A percentile compares a stretch with the other conserved stretches of the same genome.
Conservation (phyloP, 2,797 vertebrate genomes). For the Mormyrops boulengeri region DNA sequence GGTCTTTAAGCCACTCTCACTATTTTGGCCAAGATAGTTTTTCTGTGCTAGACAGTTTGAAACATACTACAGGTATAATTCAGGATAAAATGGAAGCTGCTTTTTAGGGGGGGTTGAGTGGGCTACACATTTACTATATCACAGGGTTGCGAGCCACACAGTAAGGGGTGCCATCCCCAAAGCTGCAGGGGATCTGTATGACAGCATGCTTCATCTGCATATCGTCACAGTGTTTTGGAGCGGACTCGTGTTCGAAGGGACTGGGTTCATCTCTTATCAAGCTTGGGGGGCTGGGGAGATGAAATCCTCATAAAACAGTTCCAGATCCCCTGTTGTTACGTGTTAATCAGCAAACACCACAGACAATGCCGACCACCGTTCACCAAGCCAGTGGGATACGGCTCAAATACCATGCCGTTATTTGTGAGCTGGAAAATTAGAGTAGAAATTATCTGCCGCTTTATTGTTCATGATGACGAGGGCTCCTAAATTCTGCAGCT, state of each 20-base stretch:
- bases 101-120: not conserved
- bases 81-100: not conserved
- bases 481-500: not conserved
- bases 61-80: not conserved
- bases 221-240: not conserved
- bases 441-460: not conserved
- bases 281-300: not conserved
- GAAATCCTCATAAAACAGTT: slow-evolving; percentile 1
- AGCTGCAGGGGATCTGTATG: not conserved
- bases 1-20: not conserved
- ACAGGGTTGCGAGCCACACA: not conserved
- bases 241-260: not conserved
- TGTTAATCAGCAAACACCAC: not conserved
- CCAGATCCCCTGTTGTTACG: not conserved
- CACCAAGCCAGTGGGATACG: not conserved
- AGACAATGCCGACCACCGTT: not conserved
- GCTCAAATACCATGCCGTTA: not conserved
- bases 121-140: not conserved
- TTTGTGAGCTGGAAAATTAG: slow-evolving; percentile 1
- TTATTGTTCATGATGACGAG: not conserved
- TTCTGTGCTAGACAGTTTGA: not conserved
- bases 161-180: not conserved
- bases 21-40: not conserved
- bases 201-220: not conserved
- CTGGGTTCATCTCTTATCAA: not conserved